Evolutionary conservation across 2,113 vertebrate genomes (phyloP).

Genomic region (Piprites chloris): DNA sequence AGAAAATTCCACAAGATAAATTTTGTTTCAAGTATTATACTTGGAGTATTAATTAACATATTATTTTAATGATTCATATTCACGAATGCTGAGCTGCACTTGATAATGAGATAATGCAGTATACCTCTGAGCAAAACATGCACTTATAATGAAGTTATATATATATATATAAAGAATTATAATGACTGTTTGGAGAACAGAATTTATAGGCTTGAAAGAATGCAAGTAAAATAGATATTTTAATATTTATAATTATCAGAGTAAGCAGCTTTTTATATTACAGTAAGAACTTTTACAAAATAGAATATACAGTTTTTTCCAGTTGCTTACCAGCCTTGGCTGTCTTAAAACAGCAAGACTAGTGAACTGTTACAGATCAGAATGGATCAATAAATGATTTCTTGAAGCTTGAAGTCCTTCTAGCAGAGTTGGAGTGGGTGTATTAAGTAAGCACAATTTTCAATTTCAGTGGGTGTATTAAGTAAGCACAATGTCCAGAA

Average conservation of each 20-base stretch:
- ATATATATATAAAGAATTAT: too few species aligned
- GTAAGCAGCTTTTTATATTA: slow-evolving; percentile 11
- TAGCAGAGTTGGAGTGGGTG: not conserved
- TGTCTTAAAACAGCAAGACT: not conserved
- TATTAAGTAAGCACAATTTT: not conserved
- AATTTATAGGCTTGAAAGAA: not conserved
- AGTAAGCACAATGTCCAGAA: not conserved
- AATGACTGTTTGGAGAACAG: not conserved
- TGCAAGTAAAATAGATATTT: not conserved
- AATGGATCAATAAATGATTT: not conserved
- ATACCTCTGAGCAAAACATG: not conserved
- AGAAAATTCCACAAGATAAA: not conserved
- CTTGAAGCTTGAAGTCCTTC: not conserved
- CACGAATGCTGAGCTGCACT: not conserved
- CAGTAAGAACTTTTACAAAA: not conserved
- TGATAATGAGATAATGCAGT: not conserved
- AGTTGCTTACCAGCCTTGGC: not conserved
- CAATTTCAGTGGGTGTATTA: not conserved
- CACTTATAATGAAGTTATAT: not conserved
- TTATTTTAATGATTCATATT: not conserved
- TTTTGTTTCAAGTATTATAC: not conserved
- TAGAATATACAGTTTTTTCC: not conserved
- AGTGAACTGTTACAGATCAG: not conserved
- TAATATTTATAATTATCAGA: slow-evolving; percentile 28
- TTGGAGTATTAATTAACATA: not conserved